phyloP scores from a whole-genome alignment of 1,140 invertebrate genomes.

The Delia radicum region DNA sequence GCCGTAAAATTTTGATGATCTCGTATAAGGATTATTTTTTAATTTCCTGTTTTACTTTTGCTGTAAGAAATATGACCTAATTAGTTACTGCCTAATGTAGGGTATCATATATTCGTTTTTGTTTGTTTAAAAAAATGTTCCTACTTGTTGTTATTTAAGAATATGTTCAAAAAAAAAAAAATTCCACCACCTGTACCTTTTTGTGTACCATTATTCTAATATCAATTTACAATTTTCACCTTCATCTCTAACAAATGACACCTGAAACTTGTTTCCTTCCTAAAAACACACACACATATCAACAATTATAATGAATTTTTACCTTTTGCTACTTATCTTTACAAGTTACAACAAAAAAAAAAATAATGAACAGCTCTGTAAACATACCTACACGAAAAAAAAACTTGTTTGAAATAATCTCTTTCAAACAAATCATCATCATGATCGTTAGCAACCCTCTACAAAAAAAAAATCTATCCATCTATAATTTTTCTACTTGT shows the following conservation, averaged over 20 bases:
- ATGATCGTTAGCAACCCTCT: neutral
- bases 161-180: too few relatives aligned
- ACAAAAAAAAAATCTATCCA: neutral
- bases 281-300: neutral
- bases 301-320: too few relatives aligned
- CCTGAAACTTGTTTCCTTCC: constrained; percentile 1
- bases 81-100: too few relatives aligned
- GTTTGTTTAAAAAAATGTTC: too few relatives aligned
- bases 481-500: neutral
- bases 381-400: neutral
- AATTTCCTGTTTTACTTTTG: too few relatives aligned
- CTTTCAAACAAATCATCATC: neutral
- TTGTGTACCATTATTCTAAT: neutral
- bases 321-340: neutral
- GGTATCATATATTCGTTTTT: too few relatives aligned
- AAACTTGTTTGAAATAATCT: neutral
- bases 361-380: neutral
- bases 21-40: too few relatives aligned
- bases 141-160: too few relatives aligned
- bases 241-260: neutral
- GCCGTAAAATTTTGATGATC: too few relatives aligned
- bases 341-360: neutral
- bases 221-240: neutral
- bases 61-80: too few relatives aligned
- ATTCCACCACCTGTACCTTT: too few relatives aligned